These are phyloP conservation scores for Danio tinwini DNA, from an alignment of 2,797 vertebrate genomes.

Conservation along the genomic window DNA sequence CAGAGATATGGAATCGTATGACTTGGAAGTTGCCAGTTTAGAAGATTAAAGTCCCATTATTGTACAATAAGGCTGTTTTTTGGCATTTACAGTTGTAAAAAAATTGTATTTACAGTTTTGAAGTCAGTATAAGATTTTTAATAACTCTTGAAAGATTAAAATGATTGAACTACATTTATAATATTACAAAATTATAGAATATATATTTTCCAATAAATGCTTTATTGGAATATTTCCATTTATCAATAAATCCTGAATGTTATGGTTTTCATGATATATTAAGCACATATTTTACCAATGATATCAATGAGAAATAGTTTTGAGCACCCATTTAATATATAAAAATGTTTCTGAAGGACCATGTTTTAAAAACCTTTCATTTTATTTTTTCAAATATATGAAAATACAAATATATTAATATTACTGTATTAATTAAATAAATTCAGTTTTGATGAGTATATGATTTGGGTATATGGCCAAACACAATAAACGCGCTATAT, in stretches of 20 bases:
- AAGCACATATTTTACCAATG: neutral
- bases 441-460: no score
- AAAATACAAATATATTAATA: no score
- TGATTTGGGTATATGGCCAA: no score
- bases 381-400: neutral
- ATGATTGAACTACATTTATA: no score
- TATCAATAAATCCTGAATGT: neutral
- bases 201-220: no score
- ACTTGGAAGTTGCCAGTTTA: slow-evolving; percentile 42
- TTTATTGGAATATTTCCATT: no score
- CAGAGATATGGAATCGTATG: slow-evolving; percentile 45
- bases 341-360: neutral
- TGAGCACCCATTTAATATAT: neutral
- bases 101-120: neutral
- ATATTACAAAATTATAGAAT: no score
- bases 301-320: neutral
- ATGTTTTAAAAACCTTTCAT: no score
- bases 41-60: slow-evolving; percentile 49
- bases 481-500: no score
- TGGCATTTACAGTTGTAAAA: slow-evolving; percentile 4
- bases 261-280: neutral
- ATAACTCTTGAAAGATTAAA: no score
- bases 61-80: slow-evolving; percentile 40
- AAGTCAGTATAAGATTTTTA: neutral
- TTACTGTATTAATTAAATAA: no score